phyloP scores from a whole-genome alignment of 2,888 invertebrate genomes.

The Epistrophe eligans region DNA sequence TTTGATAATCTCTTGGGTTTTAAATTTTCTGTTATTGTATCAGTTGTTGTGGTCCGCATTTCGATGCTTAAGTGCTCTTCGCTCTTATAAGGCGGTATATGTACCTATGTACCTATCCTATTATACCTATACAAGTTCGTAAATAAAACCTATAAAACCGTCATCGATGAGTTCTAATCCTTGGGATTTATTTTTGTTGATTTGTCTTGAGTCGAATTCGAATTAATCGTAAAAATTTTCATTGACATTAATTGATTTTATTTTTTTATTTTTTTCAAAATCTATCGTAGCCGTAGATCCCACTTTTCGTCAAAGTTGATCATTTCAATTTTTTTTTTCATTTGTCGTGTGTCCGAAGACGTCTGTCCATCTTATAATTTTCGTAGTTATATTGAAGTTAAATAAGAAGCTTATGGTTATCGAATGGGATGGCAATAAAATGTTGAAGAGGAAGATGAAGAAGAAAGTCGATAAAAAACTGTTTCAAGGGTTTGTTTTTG shows the following conservation, averaged over 20 bases:
- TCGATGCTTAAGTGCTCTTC: slow-evolving; percentile 16
- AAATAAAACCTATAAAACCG: slow-evolving; percentile 32
- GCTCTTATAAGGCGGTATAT: neutral
- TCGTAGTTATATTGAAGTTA: slow-evolving; percentile 27
- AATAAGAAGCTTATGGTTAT: slow-evolving; percentile 64
- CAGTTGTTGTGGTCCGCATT: neutral
- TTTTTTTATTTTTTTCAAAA: slow-evolving; percentile 46
- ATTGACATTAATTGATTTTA: slow-evolving; percentile 72
- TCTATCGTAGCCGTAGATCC: slow-evolving; percentile 30
- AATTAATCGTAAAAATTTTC: slow-evolving; percentile 63
- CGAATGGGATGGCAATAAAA: slow-evolving; percentile 57
- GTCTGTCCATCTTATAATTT: slow-evolving; percentile 28
- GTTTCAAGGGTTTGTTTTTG: neutral
- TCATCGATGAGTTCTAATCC: slow-evolving; percentile 61
- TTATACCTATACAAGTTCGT: neutral
- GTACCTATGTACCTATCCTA: no score
- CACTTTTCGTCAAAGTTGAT: slow-evolving; percentile 46
- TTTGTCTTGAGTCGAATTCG: slow-evolving; percentile 23
- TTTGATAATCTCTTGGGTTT: slow-evolving; percentile 53
- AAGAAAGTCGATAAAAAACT: slow-evolving; percentile 48
- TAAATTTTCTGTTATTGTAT: neutral
- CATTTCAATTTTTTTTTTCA: slow-evolving; percentile 11
- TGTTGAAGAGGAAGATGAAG: slow-evolving; percentile 34
- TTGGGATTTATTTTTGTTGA: slow-evolving; percentile 36
- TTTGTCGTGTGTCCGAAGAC: neutral